Evolutionary conservation across 2,113 vertebrate species (phyloP), one percentile per base, ranked within the genome.

Genomic region (Eolophus roseicapilla): DNA sequence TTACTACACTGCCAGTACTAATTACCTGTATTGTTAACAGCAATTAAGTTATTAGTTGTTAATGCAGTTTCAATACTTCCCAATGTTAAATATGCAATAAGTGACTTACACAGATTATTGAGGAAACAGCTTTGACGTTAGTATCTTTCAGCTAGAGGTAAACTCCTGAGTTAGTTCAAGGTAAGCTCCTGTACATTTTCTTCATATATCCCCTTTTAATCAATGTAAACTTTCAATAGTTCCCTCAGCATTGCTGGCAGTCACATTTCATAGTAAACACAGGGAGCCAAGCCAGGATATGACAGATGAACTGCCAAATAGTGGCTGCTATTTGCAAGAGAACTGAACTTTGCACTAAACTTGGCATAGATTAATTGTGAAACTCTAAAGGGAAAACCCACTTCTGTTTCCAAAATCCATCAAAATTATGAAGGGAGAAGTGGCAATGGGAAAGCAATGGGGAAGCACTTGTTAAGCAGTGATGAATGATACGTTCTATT

Each of bases 301-400:
- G 95, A 92, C 95, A 92, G 93, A 96, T 75, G 88, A 90, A 93
- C 93, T 95, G 95, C 95, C 95, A 96, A 93, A 96, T 86, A 95
- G 92, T 93, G 90, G 95, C 92, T 96, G 93, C 95, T 96, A 83
- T 92, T 96, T 96, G 95, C 92, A 92, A 91, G 96, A 96, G 91
- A 95, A 96, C 4, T 96, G 96, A 96, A 94, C 96, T 95, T 96
- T 96, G 96, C 93, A 95, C 95, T 96, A 92, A 93, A 94, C 86
- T 92, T 94, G 96, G 96, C 86, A 83, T 18, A 93, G 85, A 93
- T 90, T 86, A 96, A 94, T 96, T 64, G 86, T 35, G 93, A 89
- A 95, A 88, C 57, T 96, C 95, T 62, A 25, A 73, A 89, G 90
- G 91, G 93, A 95, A 97, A 95, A 93, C 57, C 88, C 49, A 75